phyloP scores from a whole-genome alignment of 2,797 vertebrate genomes.

The Lindbergichthys nudifrons region DNA sequence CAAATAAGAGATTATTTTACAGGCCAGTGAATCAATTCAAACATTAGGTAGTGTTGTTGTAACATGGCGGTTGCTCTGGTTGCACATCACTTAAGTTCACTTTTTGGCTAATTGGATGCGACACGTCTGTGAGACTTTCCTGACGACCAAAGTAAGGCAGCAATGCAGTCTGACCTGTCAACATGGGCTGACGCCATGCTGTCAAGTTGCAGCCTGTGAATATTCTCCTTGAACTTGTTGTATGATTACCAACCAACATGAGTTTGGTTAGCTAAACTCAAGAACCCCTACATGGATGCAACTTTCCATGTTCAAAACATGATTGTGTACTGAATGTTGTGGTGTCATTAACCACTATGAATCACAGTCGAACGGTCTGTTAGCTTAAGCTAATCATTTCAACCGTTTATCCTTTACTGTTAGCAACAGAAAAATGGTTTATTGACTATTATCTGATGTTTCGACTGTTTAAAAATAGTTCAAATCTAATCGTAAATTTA shows the following conservation, averaged over 20 bases:
- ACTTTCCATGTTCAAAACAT: background rate
- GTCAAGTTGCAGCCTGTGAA: slow-evolving; percentile 38
- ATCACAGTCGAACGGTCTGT: background rate
- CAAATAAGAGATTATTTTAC: slow-evolving; percentile 66
- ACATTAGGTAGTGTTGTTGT: slow-evolving; percentile 48
- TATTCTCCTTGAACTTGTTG: slow-evolving; percentile 11
- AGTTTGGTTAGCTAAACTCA: background rate
- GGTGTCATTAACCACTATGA: background rate
- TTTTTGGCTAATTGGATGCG: slow-evolving; percentile 61
- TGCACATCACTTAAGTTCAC: slow-evolving; percentile 56
- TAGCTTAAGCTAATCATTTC: background rate
- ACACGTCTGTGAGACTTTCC: slow-evolving; percentile 52
- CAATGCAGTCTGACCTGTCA: slow-evolving; percentile 67
- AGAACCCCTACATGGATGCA: background rate
- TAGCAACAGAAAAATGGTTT: background rate
- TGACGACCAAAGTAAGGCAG: slow-evolving; percentile 63
- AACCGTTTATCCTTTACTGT: background rate
- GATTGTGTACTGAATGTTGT: background rate
- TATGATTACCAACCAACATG: background rate
- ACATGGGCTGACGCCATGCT: slow-evolving; percentile 21
- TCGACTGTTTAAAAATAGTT: background rate
- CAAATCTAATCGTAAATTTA: background rate
- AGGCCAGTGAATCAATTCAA: slow-evolving; percentile 70
- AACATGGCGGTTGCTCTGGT: slow-evolving; percentile 72
- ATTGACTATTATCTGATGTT: background rate